Percentiles rank a stretch among this genome's conserved stretches.
Evolutionary conservation across 2,888 invertebrate species (phyloP).

Genomic region (Corythucha ciliata): DNA sequence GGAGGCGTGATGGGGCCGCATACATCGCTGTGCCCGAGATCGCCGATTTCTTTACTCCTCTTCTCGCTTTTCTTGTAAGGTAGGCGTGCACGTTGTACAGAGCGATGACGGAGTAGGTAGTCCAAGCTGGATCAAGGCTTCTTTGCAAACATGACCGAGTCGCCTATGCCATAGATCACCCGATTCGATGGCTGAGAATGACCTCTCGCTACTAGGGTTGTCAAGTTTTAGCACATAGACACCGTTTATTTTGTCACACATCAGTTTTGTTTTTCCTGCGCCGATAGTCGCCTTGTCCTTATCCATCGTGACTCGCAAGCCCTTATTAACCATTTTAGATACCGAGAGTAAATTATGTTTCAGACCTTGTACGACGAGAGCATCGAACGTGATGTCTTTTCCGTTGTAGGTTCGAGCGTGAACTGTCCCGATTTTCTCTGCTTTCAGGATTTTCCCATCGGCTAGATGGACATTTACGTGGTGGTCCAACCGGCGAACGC

Average conservation of each 20-base stretch:
- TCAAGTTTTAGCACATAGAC: constrained; percentile 5
- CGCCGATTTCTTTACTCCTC: constrained; percentile 25
- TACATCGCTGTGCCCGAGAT: constrained; percentile 33
- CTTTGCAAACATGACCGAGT: constrained; percentile 12
- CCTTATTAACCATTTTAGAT: background rate
- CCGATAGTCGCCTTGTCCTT: background rate
- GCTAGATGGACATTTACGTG: background rate
- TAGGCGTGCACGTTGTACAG: constrained; percentile 6
- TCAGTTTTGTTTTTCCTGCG: background rate
- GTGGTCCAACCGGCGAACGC: background rate
- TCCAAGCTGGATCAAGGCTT: constrained; percentile 3
- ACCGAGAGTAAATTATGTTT: constrained; percentile 6
- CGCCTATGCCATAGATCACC: constrained; percentile 18
- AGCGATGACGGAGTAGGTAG: background rate
- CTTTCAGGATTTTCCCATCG: background rate
- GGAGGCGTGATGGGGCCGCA: constrained; percentile 34
- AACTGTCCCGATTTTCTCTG: background rate
- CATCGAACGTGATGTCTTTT: background rate
- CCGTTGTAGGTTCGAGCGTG: background rate
- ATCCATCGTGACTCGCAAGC: background rate
- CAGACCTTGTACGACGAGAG: background rate
- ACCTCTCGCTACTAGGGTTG: too few relatives aligned
- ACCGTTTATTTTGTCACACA: constrained; percentile 6
- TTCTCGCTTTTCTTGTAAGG: constrained; percentile 8
- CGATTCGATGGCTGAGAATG: too few relatives aligned